phyloP scores from a whole-genome alignment of 2,113 vertebrate genomes.

The Neoarius graeffei region DNA sequence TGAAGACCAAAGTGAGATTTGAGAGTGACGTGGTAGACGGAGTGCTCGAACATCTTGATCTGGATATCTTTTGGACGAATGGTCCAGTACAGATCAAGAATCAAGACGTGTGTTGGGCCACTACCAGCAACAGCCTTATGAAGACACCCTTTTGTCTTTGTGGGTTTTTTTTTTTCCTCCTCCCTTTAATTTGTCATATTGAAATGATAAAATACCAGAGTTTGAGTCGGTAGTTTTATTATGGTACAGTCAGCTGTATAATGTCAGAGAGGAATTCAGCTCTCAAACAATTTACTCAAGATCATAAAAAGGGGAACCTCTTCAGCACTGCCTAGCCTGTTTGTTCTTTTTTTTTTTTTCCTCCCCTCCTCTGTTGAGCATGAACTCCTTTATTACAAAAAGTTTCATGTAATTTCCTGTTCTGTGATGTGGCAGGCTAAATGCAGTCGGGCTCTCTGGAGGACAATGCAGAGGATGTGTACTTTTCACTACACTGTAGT shows the following conservation, averaged over 20 bases:
- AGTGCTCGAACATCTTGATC: neutral
- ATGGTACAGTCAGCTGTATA: neutral
- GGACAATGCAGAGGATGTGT: neutral
- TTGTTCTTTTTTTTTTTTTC: neutral
- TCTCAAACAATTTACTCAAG: neutral
- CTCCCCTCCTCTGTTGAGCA: neutral
- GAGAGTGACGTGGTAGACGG: neutral
- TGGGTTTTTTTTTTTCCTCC: neutral
- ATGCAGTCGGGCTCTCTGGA: neutral
- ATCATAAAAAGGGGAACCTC: constrained; percentile 6
- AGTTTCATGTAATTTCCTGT: constrained; percentile 48
- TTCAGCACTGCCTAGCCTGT: neutral
- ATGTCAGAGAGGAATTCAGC: constrained; percentile 20
- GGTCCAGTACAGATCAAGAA: no score
- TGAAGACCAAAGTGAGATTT: neutral
- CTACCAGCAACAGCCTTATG: neutral
- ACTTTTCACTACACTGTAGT: neutral
- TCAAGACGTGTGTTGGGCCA: no score
- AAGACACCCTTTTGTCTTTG: neutral
- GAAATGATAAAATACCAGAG: neutral
- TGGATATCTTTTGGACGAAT: neutral
- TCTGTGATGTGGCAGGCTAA: constrained; percentile 1
- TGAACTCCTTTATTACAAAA: constrained; percentile 20
- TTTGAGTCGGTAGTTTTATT: no score
- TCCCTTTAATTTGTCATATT: neutral